Percentiles rank a stretch among this genome's conserved stretches.
phyloP scores from a whole-genome alignment of 1,140 invertebrate genomes.

The Bombus terrestris region DNA sequence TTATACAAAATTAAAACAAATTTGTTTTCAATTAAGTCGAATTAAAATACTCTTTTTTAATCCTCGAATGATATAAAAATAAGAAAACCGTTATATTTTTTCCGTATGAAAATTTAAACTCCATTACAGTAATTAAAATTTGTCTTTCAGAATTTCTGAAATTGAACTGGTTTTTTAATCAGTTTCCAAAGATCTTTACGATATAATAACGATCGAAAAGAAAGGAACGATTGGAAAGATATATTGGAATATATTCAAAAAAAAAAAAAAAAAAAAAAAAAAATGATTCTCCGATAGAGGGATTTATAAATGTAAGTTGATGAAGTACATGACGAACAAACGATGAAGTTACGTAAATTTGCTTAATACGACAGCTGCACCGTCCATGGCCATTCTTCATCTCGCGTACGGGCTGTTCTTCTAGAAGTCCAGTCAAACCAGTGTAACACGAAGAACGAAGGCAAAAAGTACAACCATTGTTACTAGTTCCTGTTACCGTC shows the following conservation, averaged over 20 bases:
- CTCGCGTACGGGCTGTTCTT: slow-evolving; percentile 49
- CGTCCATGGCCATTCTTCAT: slow-evolving; percentile 40
- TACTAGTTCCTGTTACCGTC: slow-evolving; percentile 55
- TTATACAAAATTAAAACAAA: too few species aligned
- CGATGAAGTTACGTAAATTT: slow-evolving; percentile 45
- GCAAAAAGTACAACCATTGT: slow-evolving; percentile 65
- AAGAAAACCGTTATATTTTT: background rate
- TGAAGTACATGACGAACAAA: background rate
- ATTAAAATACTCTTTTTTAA: background rate
- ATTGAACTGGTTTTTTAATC: too few species aligned
- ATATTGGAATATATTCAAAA: background rate
- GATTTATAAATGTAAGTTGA: background rate
- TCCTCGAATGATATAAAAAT: background rate
- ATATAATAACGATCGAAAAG: background rate
- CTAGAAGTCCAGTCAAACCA: slow-evolving; percentile 70
- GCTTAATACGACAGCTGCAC: slow-evolving; percentile 35
- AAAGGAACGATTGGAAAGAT: background rate
- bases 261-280: too few species aligned
- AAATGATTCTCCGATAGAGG: background rate
- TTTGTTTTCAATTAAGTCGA: background rate
- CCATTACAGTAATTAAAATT: background rate
- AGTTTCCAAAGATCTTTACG: background rate
- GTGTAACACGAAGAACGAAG: slow-evolving; percentile 70
- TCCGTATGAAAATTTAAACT: background rate
- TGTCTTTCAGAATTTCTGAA: background rate